These are phyloP conservation scores for Regulus satrapa DNA, from an alignment of 2,113 vertebrate species.

Conservation along the genomic window DNA sequence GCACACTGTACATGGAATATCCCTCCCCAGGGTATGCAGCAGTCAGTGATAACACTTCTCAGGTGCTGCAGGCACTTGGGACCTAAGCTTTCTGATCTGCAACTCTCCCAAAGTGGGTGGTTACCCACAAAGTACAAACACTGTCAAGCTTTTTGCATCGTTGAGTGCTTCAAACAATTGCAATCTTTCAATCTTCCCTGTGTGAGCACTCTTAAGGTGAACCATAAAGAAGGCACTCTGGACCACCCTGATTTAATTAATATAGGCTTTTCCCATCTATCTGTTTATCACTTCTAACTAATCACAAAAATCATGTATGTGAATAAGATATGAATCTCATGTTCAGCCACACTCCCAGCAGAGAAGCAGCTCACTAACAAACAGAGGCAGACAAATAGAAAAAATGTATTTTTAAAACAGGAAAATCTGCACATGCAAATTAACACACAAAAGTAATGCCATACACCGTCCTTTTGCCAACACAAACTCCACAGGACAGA, in stretches of 20 bases:
- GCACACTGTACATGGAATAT: background rate
- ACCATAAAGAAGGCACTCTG: background rate
- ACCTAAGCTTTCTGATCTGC: background rate
- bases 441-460: background rate
- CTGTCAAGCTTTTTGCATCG: background rate
- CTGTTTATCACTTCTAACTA: background rate
- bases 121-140: background rate
- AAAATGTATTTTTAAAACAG: rapidly evolving
- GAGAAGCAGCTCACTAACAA: background rate
- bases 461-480: background rate
- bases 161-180: background rate
- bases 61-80: background rate
- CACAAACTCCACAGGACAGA: background rate
- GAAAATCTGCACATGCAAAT: background rate
- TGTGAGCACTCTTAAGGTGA: background rate
- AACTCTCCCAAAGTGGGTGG: background rate
- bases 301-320: background rate
- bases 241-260: background rate
- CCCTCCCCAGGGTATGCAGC: background rate
- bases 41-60: background rate
- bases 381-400: background rate
- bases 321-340: background rate
- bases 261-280: background rate
- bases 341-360: background rate
- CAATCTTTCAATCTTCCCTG: background rate